Evolutionary conservation across 2,888 invertebrate species (phyloP).

Genomic region (Eristalis arbustorum): DNA sequence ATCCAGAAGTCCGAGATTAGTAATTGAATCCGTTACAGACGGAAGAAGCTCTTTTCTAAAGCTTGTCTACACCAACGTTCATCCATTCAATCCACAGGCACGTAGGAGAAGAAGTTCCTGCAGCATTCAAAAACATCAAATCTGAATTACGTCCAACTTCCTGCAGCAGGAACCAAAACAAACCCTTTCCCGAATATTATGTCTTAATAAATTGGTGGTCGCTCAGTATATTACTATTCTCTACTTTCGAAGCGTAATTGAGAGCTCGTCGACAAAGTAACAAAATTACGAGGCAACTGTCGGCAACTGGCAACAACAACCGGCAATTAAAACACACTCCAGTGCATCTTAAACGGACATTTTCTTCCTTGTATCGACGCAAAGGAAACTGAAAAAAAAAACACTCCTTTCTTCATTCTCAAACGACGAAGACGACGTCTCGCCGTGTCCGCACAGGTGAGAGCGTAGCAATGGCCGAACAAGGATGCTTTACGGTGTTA

Average conservation of each 20-base stretch:
- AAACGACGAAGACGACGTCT: background rate
- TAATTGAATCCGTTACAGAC: too few relatives aligned
- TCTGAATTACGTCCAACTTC: background rate
- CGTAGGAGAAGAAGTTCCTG: background rate
- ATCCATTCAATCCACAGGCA: too few relatives aligned
- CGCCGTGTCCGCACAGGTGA: slow-evolving; percentile 43
- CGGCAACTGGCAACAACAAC: slow-evolving; percentile 13
- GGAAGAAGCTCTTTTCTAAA: too few relatives aligned
- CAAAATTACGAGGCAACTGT: slow-evolving; percentile 8
- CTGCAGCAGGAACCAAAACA: background rate
- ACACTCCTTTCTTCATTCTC: background rate
- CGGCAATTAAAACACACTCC: slow-evolving; percentile 58
- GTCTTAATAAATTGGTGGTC: background rate
- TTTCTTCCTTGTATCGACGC: slow-evolving; percentile 6
- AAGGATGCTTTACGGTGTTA: slow-evolving; percentile 65
- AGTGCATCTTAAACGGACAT: slow-evolving; percentile 41
- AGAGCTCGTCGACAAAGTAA: slow-evolving; percentile 23
- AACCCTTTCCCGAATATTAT: background rate
- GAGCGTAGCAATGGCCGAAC: slow-evolving; percentile 29
- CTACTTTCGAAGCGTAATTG: background rate
- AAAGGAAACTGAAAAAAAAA: background rate
- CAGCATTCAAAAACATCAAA: too few relatives aligned
- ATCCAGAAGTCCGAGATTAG: too few relatives aligned
- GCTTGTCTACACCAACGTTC: too few relatives aligned
- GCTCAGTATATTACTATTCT: background rate